Percentiles rank a stretch among this genome's conserved stretches.
Evolutionary conservation across 2,888 invertebrate genomes (phyloP).

Genomic region (Ichneumoninae sp.): DNA sequence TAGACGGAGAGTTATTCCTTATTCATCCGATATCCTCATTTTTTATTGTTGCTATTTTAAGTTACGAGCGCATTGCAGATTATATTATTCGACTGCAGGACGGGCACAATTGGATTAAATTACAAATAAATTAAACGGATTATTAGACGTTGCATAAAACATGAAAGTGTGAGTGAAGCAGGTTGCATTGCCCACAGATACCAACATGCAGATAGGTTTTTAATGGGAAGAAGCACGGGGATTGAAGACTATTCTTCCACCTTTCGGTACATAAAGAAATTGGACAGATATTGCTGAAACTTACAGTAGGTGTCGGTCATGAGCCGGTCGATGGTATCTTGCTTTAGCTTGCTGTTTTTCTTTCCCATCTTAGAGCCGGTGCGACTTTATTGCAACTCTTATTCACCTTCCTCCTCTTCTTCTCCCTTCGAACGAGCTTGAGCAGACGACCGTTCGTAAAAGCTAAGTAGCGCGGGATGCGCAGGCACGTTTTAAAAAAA

Average conservation of each 20-base stretch:
- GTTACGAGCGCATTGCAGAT: neutral
- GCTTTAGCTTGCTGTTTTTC: conserved; percentile 98
- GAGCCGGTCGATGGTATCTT: conserved; percentile 96
- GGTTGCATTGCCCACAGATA: neutral
- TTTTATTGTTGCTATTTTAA: neutral
- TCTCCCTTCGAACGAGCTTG: conserved; percentile 15
- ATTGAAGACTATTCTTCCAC: neutral
- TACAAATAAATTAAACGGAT: neutral
- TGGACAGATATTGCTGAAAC: conserved; percentile 83
- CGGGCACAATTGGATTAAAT: neutral
- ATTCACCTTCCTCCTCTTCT: conserved; percentile 49
- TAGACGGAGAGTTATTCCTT: neutral
- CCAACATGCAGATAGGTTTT: neutral
- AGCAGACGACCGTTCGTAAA: conserved; percentile 23
- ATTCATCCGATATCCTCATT: neutral
- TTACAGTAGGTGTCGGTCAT: conserved; percentile 97
- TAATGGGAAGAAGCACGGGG: neutral
- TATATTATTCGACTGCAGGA: neutral
- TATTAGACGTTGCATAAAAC: conserved; percentile 18
- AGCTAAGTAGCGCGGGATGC: conserved; percentile 32
- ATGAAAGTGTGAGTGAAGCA: neutral
- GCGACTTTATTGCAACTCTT: conserved; percentile 56
- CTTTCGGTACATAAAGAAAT: neutral
- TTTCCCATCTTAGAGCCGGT: conserved; percentile 91
- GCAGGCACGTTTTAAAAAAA: conserved; percentile 3